phyloP scores from a whole-genome alignment of 2,113 vertebrate species.

The Myotis yumanensis region DNA sequence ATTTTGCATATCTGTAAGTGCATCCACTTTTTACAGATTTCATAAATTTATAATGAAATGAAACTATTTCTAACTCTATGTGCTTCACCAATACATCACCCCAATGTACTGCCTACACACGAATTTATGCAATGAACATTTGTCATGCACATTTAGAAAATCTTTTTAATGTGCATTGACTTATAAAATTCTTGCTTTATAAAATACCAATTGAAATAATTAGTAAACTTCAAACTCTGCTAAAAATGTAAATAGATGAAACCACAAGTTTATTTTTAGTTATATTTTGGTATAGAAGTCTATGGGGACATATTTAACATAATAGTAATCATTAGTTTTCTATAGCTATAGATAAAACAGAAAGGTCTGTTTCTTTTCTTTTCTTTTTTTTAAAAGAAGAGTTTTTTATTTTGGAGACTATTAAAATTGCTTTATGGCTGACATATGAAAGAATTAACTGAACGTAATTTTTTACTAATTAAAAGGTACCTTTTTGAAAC shows the following conservation, averaged over 20 bases:
- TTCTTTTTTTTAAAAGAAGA: neutral
- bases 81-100: neutral
- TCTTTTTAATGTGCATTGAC: conserved; percentile 12
- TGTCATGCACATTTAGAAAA: neutral
- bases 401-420: conserved; percentile 8
- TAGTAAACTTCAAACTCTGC: neutral
- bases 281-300: neutral
- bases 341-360: neutral
- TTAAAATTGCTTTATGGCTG: conserved; percentile 28
- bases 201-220: conserved; percentile 34
- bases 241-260: neutral
- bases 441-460: neutral
- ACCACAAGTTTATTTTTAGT: neutral
- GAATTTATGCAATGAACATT: neutral
- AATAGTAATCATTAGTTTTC: neutral
- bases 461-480: conserved; percentile 40
- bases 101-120: neutral
- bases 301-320: neutral
- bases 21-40: neutral
- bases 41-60: conserved; percentile 11
- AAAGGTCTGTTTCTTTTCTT: neutral
- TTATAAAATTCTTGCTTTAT: conserved; percentile 5
- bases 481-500: neutral
- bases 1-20: neutral
- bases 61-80: conserved; percentile 8